A percentile compares a stretch with the other conserved stretches of the same genome.
phyloP scores from a whole-genome alignment of 23 tunicate genomes.

The Corella eumyota region DNA sequence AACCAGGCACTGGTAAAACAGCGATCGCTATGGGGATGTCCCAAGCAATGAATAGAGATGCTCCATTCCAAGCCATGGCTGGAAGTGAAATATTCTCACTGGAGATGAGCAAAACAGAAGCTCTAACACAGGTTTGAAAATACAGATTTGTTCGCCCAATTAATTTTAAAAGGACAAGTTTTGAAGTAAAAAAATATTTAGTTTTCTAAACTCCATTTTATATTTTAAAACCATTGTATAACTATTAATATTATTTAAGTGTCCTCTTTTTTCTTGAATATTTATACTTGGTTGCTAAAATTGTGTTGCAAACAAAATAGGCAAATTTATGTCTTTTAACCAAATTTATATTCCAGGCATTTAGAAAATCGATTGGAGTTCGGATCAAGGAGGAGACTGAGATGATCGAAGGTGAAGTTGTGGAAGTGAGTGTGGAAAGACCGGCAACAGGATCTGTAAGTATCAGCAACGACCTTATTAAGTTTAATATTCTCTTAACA shows the following conservation, averaged over 20 bases:
- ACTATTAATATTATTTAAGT: neutral
- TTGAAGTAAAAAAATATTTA: too few species aligned
- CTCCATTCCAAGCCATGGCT: slow-evolving; percentile 95
- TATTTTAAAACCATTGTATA: neutral
- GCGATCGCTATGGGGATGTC: slow-evolving; percentile 99
- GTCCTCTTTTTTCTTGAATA: neutral
- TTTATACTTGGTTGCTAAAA: neutral
- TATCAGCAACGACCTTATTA: too few species aligned
- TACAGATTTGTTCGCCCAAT: too few species aligned
- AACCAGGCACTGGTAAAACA: slow-evolving; percentile 97
- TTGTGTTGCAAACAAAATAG: neutral
- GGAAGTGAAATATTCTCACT: slow-evolving; percentile 97
- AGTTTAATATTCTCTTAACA: too few species aligned
- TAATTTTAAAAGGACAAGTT: too few species aligned
- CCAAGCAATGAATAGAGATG: slow-evolving; percentile 92
- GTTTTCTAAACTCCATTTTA: neutral
- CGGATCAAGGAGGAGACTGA: slow-evolving; percentile 98
- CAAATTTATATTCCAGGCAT: slow-evolving; percentile 40
- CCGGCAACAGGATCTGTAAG: slow-evolving; percentile 98
- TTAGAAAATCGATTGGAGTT: slow-evolving; percentile 92
- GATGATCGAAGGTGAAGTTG: slow-evolving; percentile 99
- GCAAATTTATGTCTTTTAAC: neutral
- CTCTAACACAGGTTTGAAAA: slow-evolving; percentile 79
- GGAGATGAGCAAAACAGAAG: slow-evolving; percentile 99
- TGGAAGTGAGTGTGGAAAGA: slow-evolving; percentile 93